Evolutionary conservation across 2,888 invertebrate species (phyloP), one percentile per base, ranked within the genome.

Genomic region (Xanthia icteritia): DNA sequence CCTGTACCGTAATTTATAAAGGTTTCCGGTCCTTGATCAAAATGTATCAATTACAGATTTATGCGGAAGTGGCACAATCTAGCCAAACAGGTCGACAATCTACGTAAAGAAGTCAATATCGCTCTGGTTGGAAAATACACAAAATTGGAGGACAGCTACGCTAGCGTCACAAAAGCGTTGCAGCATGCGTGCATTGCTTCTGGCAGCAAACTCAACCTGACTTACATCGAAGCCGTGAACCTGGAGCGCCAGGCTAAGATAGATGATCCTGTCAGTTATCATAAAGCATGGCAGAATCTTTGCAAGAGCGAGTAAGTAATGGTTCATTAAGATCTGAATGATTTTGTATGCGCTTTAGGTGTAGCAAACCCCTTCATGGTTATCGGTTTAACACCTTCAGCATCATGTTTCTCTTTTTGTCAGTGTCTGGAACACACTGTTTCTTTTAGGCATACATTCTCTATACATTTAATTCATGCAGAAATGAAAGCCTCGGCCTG

Each of bases 121-220:
- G 98, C 98, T 3, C 96, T 99, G 5, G 99, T 99, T 3, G 99
- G 99, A 11, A 99, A 99, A 96, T 99, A 99, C 92, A 99, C 99
- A 0, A 98, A 98, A 91, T 96, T 99, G 23, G 98, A 99, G 92
- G 99, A 99, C 95, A 98, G 99, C 0, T 99, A 99, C 92, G 99
- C 99, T 0, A 99, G 99, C 0, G 98, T 99, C 0, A 98, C 98
- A 0, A 99, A 99, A 95, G 99, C 99, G 0, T 94, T 99, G 64
- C 98, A 99, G 88, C 99, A 99, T 94, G 99, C 99, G 0, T 98
- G 99, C 1, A 97, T 99, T 68, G 98, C 98, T 71, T 97, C 98
- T 61, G 98, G 99, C 11, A 98, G 98, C 88, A 98, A 98, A 94
- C 97, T 99, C 0, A 98, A 98, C 87, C 96, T 99, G 56, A 98